Evolutionary conservation across 2,797 vertebrate genomes (phyloP), one percentile per base, ranked within the genome.

Genomic region (Muscicapa striata): DNA sequence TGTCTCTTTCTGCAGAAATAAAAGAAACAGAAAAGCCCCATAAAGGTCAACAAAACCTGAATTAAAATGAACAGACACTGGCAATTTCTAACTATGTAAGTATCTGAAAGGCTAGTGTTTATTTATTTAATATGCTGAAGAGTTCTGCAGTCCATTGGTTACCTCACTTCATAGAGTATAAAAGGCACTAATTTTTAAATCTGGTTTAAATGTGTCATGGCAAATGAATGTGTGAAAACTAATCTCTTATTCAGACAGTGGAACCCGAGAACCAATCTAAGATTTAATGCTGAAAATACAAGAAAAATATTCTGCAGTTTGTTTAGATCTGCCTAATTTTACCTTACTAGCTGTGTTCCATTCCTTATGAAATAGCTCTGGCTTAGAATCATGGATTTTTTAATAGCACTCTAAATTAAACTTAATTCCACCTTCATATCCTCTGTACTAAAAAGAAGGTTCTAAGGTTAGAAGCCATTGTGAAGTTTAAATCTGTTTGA

Each of bases 371-470:
- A 92, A 67, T 85, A 77, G 3, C 6, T 72, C 57, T 62, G 49
- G 13, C 54, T 78, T 74, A 68, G 66, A 90, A 72, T 32, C 32
- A 62, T 12, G 27, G 43, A 10, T 7, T 73, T 94, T 76, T 84
- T 84, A 81, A 88, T 51, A 89, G 30, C 29, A 73, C 15, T 84
- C 87, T 55, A 90, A 91, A 21, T 94, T 90, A 85, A 88, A 86
- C 26, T 72, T 86, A 75, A 92, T 95, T 85, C 80, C 61, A 72
- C 54, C 23, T 62, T 83, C 83, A 78, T 81, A 86, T 43, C 43
- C 69, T 59, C 63, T 75, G 19, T 55, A 68, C 52, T 46, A 75
- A 90, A 84, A 82, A 29, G 48, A 84, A 63, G 36, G 27, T 78
- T 91, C n/a, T 67, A 55, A 79, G 59, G 40, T 86, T 79, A 84